Percentiles rank a stretch among this genome's conserved stretches.
Conservation (phyloP, 2,888 invertebrate species). For the Mythimna lalbum region DNA sequence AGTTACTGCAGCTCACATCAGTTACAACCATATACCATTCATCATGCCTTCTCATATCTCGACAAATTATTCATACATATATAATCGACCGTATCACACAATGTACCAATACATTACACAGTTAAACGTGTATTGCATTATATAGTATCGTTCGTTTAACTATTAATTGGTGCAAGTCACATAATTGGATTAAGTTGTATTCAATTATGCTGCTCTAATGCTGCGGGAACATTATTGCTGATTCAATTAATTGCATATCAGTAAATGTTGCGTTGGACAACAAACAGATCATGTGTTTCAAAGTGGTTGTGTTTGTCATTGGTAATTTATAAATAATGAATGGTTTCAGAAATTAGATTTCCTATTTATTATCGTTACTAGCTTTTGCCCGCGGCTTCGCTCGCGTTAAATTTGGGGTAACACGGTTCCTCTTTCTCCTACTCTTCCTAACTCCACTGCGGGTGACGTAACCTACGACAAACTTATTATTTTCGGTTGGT, state of each 20-base stretch:
- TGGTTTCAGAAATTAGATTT: constrained; percentile 1
- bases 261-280: neutral
- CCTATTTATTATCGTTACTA: too few relatives aligned
- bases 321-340: neutral
- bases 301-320: neutral
- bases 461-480: too few relatives aligned
- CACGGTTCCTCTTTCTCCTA: too few relatives aligned
- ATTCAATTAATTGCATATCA: constrained; percentile 53
- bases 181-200: constrained; percentile 63
- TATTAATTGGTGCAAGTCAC: constrained; percentile 51
- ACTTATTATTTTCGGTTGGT: too few relatives aligned
- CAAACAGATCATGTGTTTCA: constrained; percentile 1
- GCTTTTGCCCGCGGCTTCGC: too few relatives aligned
- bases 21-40: constrained; percentile 1
- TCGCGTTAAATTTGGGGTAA: too few relatives aligned
- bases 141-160: constrained; percentile 35
- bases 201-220: constrained; percentile 61
- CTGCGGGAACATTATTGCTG: constrained; percentile 44
- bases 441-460: too few relatives aligned
- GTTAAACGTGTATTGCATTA: constrained; percentile 18
- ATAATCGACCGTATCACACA: neutral
- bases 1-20: too few relatives aligned
- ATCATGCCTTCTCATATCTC: constrained; percentile 2
- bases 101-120: constrained; percentile 19
- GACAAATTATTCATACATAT: constrained; percentile 8